phyloP scores from a whole-genome alignment of 64 coral and sea anemone genomes.

The Hydrozoanthus tunicans region DNA sequence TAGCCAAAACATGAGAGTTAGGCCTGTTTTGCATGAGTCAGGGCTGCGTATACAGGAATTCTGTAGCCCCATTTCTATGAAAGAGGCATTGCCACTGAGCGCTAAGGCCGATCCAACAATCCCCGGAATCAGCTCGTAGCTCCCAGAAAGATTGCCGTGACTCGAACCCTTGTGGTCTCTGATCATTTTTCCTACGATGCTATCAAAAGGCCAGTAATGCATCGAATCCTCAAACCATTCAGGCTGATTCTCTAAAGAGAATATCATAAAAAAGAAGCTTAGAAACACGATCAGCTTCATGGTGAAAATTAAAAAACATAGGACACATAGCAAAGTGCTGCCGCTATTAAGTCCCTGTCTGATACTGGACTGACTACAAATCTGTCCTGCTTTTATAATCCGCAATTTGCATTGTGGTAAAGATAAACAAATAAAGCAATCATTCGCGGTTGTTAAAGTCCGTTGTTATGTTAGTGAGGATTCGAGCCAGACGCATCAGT shows the following conservation, averaged over 20 bases:
- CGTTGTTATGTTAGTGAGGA: background rate
- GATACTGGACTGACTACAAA: background rate
- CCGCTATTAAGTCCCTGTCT: background rate
- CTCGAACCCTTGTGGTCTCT: slow-evolving; percentile 66
- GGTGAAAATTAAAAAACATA: background rate
- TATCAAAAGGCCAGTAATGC: slow-evolving; percentile 91
- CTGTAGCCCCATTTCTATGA: slow-evolving; percentile 64
- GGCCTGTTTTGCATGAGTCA: slow-evolving; percentile 55
- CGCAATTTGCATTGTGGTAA: background rate
- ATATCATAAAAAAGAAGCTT: slow-evolving; percentile 19
- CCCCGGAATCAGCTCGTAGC: slow-evolving; percentile 50
- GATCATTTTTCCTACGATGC: slow-evolving; percentile 29
- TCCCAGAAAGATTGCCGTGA: slow-evolving; percentile 65
- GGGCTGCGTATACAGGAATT: slow-evolving; percentile 68
- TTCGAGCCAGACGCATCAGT: background rate
- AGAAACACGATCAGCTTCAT: slow-evolving; percentile 43
- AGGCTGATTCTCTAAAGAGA: slow-evolving; percentile 53
- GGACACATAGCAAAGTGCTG: background rate
- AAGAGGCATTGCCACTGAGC: slow-evolving; percentile 47
- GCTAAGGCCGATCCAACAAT: slow-evolving; percentile 77
- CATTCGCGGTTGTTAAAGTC: background rate
- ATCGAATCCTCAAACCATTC: slow-evolving; percentile 76
- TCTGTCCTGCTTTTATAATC: background rate
- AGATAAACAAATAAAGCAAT: background rate
- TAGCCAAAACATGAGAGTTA: slow-evolving; percentile 81